Base-by-base conservation (phyloP, 2,113 vertebrate species). In the Hirundichthys speculiger region DNA sequence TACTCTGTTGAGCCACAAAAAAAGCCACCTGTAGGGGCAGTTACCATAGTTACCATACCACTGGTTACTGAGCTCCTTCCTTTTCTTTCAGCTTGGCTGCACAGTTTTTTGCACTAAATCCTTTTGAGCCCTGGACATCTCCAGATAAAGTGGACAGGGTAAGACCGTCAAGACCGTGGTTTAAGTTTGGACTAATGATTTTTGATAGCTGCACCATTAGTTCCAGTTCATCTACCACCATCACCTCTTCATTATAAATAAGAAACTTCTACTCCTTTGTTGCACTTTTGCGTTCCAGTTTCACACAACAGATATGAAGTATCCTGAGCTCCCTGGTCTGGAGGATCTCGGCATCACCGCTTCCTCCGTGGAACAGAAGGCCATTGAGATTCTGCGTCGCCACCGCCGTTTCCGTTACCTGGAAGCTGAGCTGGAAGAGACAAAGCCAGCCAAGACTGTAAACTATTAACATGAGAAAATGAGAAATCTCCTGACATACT, bases 121-220 rank as follows among this genome's bases (percentile, higher is more conserved):
- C 96, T 0, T 98, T 98, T 90, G 94, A 98, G 9, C 96, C 95
- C 0, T 97, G 95, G 96, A 92, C 91, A 24, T 93, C 94, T 0
- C 90, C 93, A 53, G 98, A 99, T 82, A 99, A 98, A 92, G 86
- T 98, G 2, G 94, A 97, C 18, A 90, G 95, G 91, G 98, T 99
- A 88, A 78, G 64, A 72, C 16, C 45, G 25, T 14, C 5, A 57
- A 39, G 27, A 27, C 3, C 6, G 30, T 7, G 30, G 30, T 34
- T 6, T 34, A 13, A 21, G 2, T 16, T 55, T 40, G 53, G 10
- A 40, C 41, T 43, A n/a, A 5, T 54, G 5, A 39, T 20, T 20
- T 13, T 27, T 12, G 11, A 41, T 2, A 2, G 4, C 11, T 27
- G 15, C 39, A 7, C 15, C 20, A 19, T 41, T 1, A 10, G 13